phyloP scores from a whole-genome alignment of 2,113 vertebrate species.

The Macaca nemestrina region DNA sequence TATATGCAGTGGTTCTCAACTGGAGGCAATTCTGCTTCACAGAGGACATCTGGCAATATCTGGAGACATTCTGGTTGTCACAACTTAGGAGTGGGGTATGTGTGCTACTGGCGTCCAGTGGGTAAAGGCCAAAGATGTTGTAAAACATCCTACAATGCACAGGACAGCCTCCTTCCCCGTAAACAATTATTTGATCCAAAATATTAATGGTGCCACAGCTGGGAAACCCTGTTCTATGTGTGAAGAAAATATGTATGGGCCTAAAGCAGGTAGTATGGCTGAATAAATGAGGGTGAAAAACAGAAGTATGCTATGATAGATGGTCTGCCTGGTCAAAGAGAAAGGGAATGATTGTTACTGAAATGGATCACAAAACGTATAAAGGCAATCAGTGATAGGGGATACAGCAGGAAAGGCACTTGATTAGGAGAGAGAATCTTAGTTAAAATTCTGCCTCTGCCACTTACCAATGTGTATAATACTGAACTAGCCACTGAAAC shows the following conservation, averaged over 20 bases:
- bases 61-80: not conserved
- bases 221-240: slow-evolving; percentile 13
- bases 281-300: not conserved
- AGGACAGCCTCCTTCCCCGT: too few species aligned
- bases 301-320: not conserved
- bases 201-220: slow-evolving; percentile 5
- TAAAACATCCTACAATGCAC: not conserved
- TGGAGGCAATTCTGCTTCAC: not conserved
- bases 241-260: not conserved
- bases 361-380: not conserved
- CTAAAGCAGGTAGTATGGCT: not conserved
- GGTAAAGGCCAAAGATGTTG: not conserved
- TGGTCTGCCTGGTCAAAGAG: not conserved
- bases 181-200: not conserved
- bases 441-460: slow-evolving; percentile 19
- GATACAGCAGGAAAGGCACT: not conserved
- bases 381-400: not conserved
- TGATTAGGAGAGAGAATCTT: slow-evolving; percentile 17
- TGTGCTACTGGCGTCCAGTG: not conserved
- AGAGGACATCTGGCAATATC: not conserved
- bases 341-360: slow-evolving; percentile 1
- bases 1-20: not conserved
- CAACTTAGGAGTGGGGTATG: not conserved
- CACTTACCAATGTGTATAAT: not conserved
- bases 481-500: not conserved